Base-by-base conservation (phyloP, 2,113 vertebrate genomes). In the Athene cunicularia region DNA sequence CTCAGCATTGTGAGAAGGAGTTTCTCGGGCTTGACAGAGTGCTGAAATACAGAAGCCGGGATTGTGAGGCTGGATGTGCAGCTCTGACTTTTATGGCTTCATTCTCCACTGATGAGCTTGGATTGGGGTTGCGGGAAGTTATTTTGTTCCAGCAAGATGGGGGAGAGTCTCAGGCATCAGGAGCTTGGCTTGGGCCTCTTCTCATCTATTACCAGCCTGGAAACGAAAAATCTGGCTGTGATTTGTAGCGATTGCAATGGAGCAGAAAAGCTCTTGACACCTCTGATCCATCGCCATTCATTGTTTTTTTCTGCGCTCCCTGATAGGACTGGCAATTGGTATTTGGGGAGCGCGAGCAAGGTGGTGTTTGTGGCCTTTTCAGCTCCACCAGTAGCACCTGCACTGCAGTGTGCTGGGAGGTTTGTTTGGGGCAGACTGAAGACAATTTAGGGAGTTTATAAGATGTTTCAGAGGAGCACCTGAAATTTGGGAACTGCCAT, bases 321-420 rank as follows among this genome's bases (percentile, higher is more conserved):
- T 50, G 62, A 6, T 4, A 30, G 35, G 35, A 12, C 3, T 7
- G 60, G 56, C 21, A 12, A 0, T 0, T 5, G 76, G 30, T 47
- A 6, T 49, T 45, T 21, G 63, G 92, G 72, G 43, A 47, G 18
- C 0, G 26, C 3, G 12, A 30, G 43, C 24, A 43, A 6, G 56
- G 18, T 27, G 59, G 5, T 9, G 59, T 6, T 13, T 0, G 0
- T n/a, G 82, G 20, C 49, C 33, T 12, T 26, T 12, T 12, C 59
- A 22, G 33, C 45, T 80, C 50, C 16, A 39, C 43, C 66, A 5
- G 70, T 2, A 55, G 35, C n/a, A 3, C 56, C 32, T 7, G 21
- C 45, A 6, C 1, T 3, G 2, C 17, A 1, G 10, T 0, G 16
- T 7, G 47, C 45, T 6, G 0, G 2, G 28, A 35, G 39, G 24